phyloP scores from a whole-genome alignment of 2,888 invertebrate genomes.

The Coelopa pilipes region DNA sequence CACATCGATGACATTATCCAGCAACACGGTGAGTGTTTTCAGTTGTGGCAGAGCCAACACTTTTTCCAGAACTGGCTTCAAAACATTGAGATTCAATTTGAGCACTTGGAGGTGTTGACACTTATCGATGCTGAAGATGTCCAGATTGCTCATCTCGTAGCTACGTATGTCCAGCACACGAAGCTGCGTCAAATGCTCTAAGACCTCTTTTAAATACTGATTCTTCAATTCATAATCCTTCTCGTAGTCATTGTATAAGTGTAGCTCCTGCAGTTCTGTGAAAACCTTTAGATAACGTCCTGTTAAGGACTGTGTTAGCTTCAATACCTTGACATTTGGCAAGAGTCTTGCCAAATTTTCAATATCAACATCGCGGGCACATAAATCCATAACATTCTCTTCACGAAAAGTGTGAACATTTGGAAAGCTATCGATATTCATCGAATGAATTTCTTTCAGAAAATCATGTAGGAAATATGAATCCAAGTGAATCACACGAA shows the following conservation, averaged over 20 bases:
- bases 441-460: conserved; percentile 49
- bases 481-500: conserved; percentile 49
- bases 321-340: conserved; percentile 53
- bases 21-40: conserved; percentile 52
- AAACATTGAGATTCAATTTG: conserved; percentile 55
- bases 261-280: conserved; percentile 53
- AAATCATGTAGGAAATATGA: conserved; percentile 52
- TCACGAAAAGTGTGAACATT: conserved; percentile 51
- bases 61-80: conserved; percentile 52
- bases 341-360: conserved; percentile 49
- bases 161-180: conserved; percentile 56
- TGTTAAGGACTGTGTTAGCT: conserved; percentile 54
- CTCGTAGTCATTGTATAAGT: conserved; percentile 55
- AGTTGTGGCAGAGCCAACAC: conserved; percentile 54
- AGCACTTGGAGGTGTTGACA: conserved; percentile 52
- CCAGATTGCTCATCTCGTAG: conserved; percentile 54
- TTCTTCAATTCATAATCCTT: conserved; percentile 55
- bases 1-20: conserved; percentile 52
- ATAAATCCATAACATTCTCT: conserved; percentile 51
- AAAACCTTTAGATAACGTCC: conserved; percentile 53
- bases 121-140: conserved; percentile 51
- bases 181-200: conserved; percentile 49
- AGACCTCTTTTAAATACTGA: conserved; percentile 54
- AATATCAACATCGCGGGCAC: conserved; percentile 51
- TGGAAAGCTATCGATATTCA: conserved; percentile 42